Evolutionary conservation across 2,113 vertebrate genomes (phyloP), one percentile per base, ranked within the genome.

Genomic region (Odontesthes bonariensis): DNA sequence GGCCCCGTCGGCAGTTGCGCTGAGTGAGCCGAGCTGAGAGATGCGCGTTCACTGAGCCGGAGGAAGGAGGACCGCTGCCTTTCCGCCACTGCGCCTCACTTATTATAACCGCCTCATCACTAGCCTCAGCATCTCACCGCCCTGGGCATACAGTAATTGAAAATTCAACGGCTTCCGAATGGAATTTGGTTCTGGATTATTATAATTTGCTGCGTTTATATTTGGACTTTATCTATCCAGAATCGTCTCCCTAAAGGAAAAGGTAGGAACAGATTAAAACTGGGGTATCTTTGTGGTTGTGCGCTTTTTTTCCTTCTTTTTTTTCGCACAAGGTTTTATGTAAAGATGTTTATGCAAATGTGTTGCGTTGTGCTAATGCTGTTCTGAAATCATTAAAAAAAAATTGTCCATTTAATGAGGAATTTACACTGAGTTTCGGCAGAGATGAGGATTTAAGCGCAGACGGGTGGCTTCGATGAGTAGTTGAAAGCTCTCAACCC

Each of bases 1-100:
- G 86, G 84, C 86, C 87, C 35, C 85, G 62, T 91, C 89, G 77
- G 89, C 91, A 90, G 83, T 90, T 71, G 90, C 77, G 86, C 86
- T 62, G 90, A 91, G 88, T 81, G 89, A 89, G 86, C 73, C 79
- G 69, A 83, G 89, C 87, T 71, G 86, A 87, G 86, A 85, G 86
- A 90, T 82, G 89, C 83, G 82, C 88, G 79, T 89, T 82, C 80
- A 79, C 78, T 81, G 73, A 82, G 74, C 75, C 56, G 42, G 64
- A 42, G 63, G 79, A 86, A 83, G 82, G 8, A 84, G 75, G 71
- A 84, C 73, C 57, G 79, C 62, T 77, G 81, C 75, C 53, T 72
- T 80, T 54, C 76, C 60, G 81, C 78, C 79, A 84, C 75, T 74
- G 75, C 76, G 64, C 82, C 68, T 75, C 84, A 81, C 86, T 89